Evolutionary conservation across 2,888 invertebrate genomes (phyloP).

Genomic region (Diplazon laetatorius): DNA sequence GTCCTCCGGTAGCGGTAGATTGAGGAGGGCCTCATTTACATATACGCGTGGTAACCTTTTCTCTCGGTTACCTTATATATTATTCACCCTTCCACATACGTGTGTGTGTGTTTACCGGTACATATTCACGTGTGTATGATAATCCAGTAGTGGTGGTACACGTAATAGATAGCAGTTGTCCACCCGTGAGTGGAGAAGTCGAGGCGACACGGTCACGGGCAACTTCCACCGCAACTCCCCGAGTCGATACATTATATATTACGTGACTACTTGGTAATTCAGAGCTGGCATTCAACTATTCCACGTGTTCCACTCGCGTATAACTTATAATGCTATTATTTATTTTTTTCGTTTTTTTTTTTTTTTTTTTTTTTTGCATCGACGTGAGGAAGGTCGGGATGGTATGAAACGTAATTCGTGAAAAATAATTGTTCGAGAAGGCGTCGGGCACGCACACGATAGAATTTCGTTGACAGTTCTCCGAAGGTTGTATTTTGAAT

Average conservation of each 20-base stretch:
- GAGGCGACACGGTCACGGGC: conserved; percentile 15
- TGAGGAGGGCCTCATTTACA: conserved; percentile 76
- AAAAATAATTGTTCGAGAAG: neutral
- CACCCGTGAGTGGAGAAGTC: conserved; percentile 4
- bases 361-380: neutral
- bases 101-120: neutral
- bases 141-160: conserved; percentile 30
- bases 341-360: too few species aligned
- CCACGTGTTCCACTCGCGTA: conserved; percentile 2
- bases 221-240: conserved; percentile 13
- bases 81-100: conserved; percentile 16
- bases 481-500: too few species aligned
- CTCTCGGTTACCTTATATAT: conserved; percentile 57
- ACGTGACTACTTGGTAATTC: conserved; percentile 24
- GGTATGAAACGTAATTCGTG: neutral
- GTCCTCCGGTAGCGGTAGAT: conserved; percentile 78
- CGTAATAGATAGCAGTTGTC: conserved; percentile 29
- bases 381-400: neutral
- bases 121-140: conserved; percentile 16
- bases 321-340: conserved; percentile 15
- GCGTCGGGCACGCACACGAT: too few species aligned
- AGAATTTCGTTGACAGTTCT: too few species aligned
- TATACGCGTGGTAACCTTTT: conserved; percentile 69
- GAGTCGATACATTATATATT: conserved; percentile 45
- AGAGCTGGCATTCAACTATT: conserved; percentile 22